Base-by-base conservation (phyloP, 2,888 invertebrate genomes). In the Scaptomyza parva region DNA sequence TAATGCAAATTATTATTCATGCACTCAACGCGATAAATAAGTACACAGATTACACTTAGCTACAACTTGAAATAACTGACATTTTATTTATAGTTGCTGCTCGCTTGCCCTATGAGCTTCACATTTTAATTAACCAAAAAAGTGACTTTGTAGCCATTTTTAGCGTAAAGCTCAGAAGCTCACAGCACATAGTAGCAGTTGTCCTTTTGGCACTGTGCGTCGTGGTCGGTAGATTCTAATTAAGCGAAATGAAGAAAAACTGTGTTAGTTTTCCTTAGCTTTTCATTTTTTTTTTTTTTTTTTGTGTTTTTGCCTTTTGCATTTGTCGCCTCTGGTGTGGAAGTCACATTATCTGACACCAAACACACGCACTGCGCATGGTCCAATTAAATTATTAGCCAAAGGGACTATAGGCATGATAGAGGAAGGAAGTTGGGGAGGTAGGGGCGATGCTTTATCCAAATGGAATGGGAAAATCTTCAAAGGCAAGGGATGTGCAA, bases 351-450 rank as follows among this genome's bases (percentile, higher is more conserved):
- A 61, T 58, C 51, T 54, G 33, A 33, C 24, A n/a, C 39, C 55
- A 63, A 37, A 14, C 58, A 58, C 78, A 76, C 78, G 76, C 87
- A 79, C 66, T 86, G 78, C 81, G 72, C 78, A 76, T 68, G 76
- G 85, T 81, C 87, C 86, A 82, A 87, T 82, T 87, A 78, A 85
- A 85, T 87, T 87, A 82, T 81, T 86, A 75, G 75, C 72, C 66
- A 65, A 30, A 33, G 22, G 40, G 53, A 47, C 11, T 41, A 26
- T 3, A 3, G 14, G 8, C 8, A 7, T 35, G 3, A 30, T 8
- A 11, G 8, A 4, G 12, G 7, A 12, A 2, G 20, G 35, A 8
- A 24, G 4, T 24, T 12, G n/a, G 14, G 33, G 18, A 12, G 40
- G 33, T 9, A n/a, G 24, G 8, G 24, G 18, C 17, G 54, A 17